Conservation (phyloP, 2,113 vertebrate species). For the Clarias batrachus region DNA sequence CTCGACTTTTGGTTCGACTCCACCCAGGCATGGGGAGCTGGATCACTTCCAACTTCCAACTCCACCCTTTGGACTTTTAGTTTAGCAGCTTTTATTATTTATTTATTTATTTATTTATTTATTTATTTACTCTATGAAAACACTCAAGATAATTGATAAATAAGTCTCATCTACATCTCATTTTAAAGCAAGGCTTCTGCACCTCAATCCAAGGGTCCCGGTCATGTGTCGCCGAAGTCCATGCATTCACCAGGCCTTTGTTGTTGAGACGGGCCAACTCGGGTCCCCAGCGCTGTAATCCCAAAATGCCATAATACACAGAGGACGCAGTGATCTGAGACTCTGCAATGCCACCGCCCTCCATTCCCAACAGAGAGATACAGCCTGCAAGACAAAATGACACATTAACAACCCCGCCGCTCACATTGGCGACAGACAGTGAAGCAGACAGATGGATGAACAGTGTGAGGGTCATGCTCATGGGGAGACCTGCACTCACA, state of each 20-base stretch:
- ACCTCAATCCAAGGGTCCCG: slow-evolving; percentile 93
- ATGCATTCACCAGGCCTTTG: slow-evolving; percentile 89
- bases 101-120: too few species aligned
- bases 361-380: slow-evolving; percentile 82
- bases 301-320: slow-evolving; percentile 80
- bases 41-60: neutral
- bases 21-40: neutral
- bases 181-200: slow-evolving; percentile 24
- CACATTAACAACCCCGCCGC: slow-evolving; percentile 24
- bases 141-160: neutral
- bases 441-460: slow-evolving; percentile 43
- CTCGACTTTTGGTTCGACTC: neutral
- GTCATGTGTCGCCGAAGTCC: slow-evolving; percentile 89
- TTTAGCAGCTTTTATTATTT: too few species aligned
- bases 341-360: slow-evolving; percentile 83
- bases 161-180: too few species aligned
- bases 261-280: slow-evolving; percentile 88
- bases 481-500: slow-evolving; percentile 26
- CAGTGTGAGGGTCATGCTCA: slow-evolving; percentile 39
- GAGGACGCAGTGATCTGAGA: slow-evolving; percentile 88
- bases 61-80: neutral
- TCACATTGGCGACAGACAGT: slow-evolving; percentile 8
- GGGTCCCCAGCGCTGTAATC: slow-evolving; percentile 90
- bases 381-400: slow-evolving; percentile 74
- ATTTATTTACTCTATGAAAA: neutral